Evolutionary conservation across 2,888 invertebrate genomes (phyloP).

Genomic region (Campoletis raptor): DNA sequence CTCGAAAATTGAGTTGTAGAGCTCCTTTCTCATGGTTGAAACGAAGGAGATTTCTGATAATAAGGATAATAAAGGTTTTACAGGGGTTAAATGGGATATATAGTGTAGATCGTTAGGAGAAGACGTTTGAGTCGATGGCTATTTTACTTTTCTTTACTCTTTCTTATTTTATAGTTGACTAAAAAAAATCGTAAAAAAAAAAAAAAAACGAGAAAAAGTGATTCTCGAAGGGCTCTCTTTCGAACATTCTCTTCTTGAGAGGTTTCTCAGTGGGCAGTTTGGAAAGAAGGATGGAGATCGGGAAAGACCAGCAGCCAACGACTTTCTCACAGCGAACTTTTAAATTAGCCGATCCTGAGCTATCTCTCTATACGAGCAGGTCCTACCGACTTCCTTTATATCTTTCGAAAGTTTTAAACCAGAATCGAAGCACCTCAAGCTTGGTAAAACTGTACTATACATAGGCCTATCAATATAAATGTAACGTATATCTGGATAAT

Average conservation of each 20-base stretch:
- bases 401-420: conserved; percentile 42
- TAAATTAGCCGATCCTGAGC: conserved; percentile 76
- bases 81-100: conserved; percentile 54
- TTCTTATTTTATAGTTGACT: conserved; percentile 6
- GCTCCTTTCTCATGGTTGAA: conserved; percentile 51
- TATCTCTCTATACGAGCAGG: background rate
- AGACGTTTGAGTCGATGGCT: conserved; percentile 11
- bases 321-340: conserved; percentile 76
- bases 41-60: conserved; percentile 58
- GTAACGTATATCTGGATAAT: background rate
- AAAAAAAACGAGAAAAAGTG: conserved; percentile 17
- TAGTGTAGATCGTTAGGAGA: conserved; percentile 29
- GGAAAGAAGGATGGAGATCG: conserved; percentile 35
- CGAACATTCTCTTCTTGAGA: conserved; percentile 30
- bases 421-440: conserved; percentile 20
- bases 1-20: conserved; percentile 63
- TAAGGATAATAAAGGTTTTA: conserved; percentile 68
- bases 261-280: conserved; percentile 30
- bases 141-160: conserved; percentile 25
- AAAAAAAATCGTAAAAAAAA: conserved; percentile 19
- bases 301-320: conserved; percentile 66
- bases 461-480: background rate
- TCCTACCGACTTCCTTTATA: conserved; percentile 44
- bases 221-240: conserved; percentile 37
- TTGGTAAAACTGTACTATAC: conserved; percentile 24